phyloP scores from a whole-genome alignment of 1,140 invertebrate species.

The Chymomyza costata region DNA sequence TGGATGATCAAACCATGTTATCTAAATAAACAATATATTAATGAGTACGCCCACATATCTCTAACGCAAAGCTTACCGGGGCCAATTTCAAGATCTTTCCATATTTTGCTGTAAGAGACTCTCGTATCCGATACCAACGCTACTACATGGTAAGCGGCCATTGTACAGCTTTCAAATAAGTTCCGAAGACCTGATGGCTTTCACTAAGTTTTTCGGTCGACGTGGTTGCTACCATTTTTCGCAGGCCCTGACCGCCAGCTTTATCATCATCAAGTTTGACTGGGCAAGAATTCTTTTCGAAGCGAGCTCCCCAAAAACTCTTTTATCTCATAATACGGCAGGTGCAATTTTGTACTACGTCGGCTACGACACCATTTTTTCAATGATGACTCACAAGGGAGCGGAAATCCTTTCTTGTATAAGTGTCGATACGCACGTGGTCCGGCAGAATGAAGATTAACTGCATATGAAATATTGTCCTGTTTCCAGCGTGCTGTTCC shows the following conservation, averaged over 20 bases:
- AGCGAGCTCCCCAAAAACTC: too few relatives aligned
- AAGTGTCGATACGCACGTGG: conserved; percentile 20
- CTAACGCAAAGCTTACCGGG: neutral
- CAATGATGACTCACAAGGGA: conserved; percentile 1
- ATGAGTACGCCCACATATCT: neutral
- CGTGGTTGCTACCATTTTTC: conserved; percentile 20
- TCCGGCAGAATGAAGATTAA: conserved; percentile 9
- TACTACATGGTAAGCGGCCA: conserved; percentile 3
- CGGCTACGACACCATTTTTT: conserved; percentile 2
- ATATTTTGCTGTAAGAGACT: neutral
- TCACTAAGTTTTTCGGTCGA: too few relatives aligned
- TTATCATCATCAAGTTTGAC: too few relatives aligned
- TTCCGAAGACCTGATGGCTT: too few relatives aligned
- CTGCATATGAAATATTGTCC: neutral
- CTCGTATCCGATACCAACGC: conserved; percentile 1
- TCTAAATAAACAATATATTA: neutral
- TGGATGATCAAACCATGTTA: conserved; percentile 12
- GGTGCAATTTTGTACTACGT: conserved; percentile 10
- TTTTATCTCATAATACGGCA: conserved; percentile 1
- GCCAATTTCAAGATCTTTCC: conserved; percentile 2
- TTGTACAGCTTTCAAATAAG: neutral
- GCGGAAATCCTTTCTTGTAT: conserved; percentile 12
- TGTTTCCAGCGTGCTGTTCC: conserved; percentile 14
- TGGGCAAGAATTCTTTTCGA: too few relatives aligned
- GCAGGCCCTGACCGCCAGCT: conserved; percentile 10